Evolutionary conservation across 2,113 vertebrate species (phyloP).

Genomic region (Etia nguti): DNA sequence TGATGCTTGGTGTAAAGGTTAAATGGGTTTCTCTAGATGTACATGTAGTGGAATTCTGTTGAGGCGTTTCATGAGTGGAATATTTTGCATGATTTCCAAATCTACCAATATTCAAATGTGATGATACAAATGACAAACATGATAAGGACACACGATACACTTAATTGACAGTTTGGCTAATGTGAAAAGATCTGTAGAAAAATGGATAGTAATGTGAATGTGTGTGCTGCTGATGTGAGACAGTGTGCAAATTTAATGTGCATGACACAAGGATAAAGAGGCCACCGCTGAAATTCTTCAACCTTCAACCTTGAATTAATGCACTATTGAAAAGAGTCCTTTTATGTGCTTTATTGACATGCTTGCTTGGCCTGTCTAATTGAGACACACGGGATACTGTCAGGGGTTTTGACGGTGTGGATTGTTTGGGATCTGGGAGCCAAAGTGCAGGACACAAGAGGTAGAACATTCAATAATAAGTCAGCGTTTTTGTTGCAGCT

Average conservation of each 20-base stretch:
- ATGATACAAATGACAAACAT: background rate
- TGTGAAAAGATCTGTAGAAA: accelerated
- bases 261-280: background rate
- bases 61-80: accelerated
- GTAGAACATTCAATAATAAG: background rate
- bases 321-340: background rate
- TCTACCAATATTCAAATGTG: background rate
- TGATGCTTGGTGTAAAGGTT: background rate
- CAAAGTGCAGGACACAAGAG: background rate
- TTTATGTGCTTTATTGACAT: background rate
- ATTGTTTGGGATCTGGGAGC: background rate
- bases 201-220: background rate
- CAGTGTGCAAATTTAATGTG: background rate
- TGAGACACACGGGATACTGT: background rate
- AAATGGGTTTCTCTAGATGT: accelerated
- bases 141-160: background rate
- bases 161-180: background rate
- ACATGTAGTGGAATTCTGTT: accelerated
- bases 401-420: accelerated
- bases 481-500: background rate
- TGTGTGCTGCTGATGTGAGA: background rate
- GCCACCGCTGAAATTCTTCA: background rate
- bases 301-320: background rate
- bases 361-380: background rate
- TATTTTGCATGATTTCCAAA: background rate